Base-by-base conservation (phyloP, 2,113 vertebrate species). In the Malurus cyaneus region DNA sequence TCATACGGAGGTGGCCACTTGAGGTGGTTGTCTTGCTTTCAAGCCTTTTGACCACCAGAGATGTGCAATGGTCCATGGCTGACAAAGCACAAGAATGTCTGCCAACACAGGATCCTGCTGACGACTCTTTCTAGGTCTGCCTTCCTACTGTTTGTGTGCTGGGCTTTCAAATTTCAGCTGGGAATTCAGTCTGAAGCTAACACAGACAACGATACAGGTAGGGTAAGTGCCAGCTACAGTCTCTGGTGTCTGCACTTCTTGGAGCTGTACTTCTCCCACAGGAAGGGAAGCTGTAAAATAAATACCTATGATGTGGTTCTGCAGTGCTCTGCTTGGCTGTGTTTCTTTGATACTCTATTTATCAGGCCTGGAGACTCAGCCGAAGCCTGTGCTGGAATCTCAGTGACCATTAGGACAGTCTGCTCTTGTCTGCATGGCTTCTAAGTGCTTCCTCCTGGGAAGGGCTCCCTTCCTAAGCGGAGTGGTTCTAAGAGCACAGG, bases 381-480 rank as follows among this genome's bases (percentile, higher is more conserved):
- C 2, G 3, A n/a, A 54, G 29, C 4, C 0, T 49, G 0, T 39
- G 57, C 36, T 18, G 61, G 46, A 17, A 42, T 47, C 29, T 50
- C 36, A 44, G 46, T 76, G 61, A 61, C 50, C 9, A 11, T 12
- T 9, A 44, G 29, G 29, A 23, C 39, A 47, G 24, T 14, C 18
- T 62, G 20, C 42, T 6, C 0, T 10, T 47, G 34, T 50, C n/a
- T 44, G 26, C 14, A 5, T 0, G 11, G 21, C 41, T 47, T 52
- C 36, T 15, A 41, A 41, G 18, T 56, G 67, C 47, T 61, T 50
- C 14, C 13, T 44, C 3, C 56, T 14, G 39, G 42, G 34, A 79
- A 54, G n/a, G 0, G 6, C 60, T 23, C 44, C 17, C 17, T 44
- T 44, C 29, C 26, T 39, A 67, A 41, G 4, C 0, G 0, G 18